Percentiles rank a stretch among this genome's conserved stretches.
These are phyloP conservation scores for Ophraella communa DNA, from an alignment of 2,888 invertebrate genomes.

Conservation along the genomic window DNA sequence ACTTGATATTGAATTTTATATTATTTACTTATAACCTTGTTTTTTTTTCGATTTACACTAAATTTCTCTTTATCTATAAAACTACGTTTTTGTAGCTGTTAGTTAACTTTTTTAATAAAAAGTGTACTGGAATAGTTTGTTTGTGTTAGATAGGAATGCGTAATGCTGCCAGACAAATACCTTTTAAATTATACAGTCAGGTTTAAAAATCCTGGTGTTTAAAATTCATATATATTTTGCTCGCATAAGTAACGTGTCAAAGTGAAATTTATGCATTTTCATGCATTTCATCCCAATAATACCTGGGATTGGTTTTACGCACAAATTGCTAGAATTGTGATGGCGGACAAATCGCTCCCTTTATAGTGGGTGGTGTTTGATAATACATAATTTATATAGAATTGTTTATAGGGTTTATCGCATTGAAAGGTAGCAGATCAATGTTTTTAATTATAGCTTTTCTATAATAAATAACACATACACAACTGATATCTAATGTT, in stretches of 20 bases:
- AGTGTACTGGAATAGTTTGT: slow-evolving; percentile 1
- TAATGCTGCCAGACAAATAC: slow-evolving; percentile 12
- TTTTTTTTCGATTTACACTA: too few species aligned
- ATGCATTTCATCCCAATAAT: slow-evolving; percentile 35
- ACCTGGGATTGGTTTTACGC: slow-evolving; percentile 31
- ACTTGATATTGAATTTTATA: too few species aligned
- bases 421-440: too few species aligned
- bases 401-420: background rate
- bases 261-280: slow-evolving; percentile 38
- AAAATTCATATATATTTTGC: slow-evolving; percentile 36
- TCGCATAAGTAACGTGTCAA: slow-evolving; percentile 36
- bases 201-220: slow-evolving; percentile 33
- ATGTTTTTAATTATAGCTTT: too few species aligned
- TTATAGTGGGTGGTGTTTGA: background rate
- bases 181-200: slow-evolving; percentile 19
- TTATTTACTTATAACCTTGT: too few species aligned
- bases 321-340: slow-evolving; percentile 34
- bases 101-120: background rate
- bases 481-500: too few species aligned
- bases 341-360: slow-evolving; percentile 19
- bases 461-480: background rate
- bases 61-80: background rate
- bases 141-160: slow-evolving; percentile 5
- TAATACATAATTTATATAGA: background rate
- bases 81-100: too few species aligned